Base-by-base conservation (phyloP, 2,888 invertebrate genomes). In the Therioaphis trifolii region DNA sequence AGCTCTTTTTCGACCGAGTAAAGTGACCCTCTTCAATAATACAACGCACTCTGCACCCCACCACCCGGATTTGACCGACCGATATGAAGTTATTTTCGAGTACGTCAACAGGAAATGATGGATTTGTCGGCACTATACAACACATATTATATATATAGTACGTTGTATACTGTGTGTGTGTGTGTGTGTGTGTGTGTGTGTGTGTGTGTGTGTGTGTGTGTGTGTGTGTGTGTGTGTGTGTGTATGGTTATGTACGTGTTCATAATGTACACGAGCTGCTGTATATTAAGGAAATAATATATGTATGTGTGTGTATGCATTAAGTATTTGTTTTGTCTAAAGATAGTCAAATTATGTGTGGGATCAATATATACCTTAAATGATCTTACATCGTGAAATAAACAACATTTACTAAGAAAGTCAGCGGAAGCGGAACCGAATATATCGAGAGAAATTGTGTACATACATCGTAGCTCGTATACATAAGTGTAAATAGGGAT, bases 51-150 rank as follows among this genome's bases (percentile, higher is more conserved):
- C 15, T 2, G 4, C 46, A 4, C 7, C 29, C 55, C 12, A 11
- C 66, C 55, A 35, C 11, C 11, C 52, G 58, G 24, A 24, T 71
- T 43, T 80, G 79, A 71, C 79, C 79, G 61, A 24, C 27, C 43
- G 21, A 43, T 14, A 18, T 21, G 46, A 29, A 80, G 79, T 80
- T 80, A 80, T 80, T 80, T 80, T 80, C 79, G 71, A 80, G 58
- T 71, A 80, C 69, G 79, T 80, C 79, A 71, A 80, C 79, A 71
- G 71, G 79, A 80, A 80, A 80, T 80, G 79, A 80, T 80, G 79
- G 79, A 80, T 80, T 80, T 21, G 58, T 69, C 69, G 71, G 58
- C 29, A 40, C 79, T 79, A 68, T 58, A 24, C 29, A 29, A 61
- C 24, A 27, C 61, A 68, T 43, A 40, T 68, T 68, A 68, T 68